Base-by-base conservation (phyloP, 2,797 vertebrate species). In the Schizopygopsis pylzovi region DNA sequence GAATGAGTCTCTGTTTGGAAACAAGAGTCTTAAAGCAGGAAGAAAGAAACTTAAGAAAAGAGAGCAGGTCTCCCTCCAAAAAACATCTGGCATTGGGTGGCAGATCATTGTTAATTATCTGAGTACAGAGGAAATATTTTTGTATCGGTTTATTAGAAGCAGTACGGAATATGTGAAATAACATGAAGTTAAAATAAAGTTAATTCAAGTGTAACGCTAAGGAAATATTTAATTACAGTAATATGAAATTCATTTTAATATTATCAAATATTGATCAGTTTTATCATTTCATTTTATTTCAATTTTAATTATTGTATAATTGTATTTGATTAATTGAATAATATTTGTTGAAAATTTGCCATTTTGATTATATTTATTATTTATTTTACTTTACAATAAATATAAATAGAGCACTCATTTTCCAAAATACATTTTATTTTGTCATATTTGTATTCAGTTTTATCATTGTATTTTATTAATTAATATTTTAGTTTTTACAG, bases 61-160 rank as follows among this genome's bases (percentile, higher is more conserved):
- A 65, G 56, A 76, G 72, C 52, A 82, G 85, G 56, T 87, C 92
- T 92, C 89, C 91, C 89, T 92, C 90, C 89, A 86, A 90, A 89
- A 45, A n/a, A 75, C 82, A 80, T 85, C 67, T 81, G 83, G 86
- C 89, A 90, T 88, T 88, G 90, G 91, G 47, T 81, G 79, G 59
- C 87, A 28, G 28, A 28, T 28, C 45, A 52, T 45, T 52, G 70
- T 43, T 71, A 18, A 43, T 76, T 49, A 78, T 78, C 56, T 75
- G 41, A 85, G 71, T 61, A 43, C 9, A 22, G 54, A 77, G 33
- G 70, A 65, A 61, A 61, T 25, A 18, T 41, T 25, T 67, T 15
- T 43, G 33, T 63, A 25, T 47, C 1, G 12, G 4, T 67, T 28
- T 63, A 6, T 63, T 28, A 28, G 11, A 28, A 12, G 61, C 25